Percentiles rank a stretch among this genome's conserved stretches.
phyloP scores from a whole-genome alignment of 2,113 vertebrate genomes.

The Oryzias woworae region DNA sequence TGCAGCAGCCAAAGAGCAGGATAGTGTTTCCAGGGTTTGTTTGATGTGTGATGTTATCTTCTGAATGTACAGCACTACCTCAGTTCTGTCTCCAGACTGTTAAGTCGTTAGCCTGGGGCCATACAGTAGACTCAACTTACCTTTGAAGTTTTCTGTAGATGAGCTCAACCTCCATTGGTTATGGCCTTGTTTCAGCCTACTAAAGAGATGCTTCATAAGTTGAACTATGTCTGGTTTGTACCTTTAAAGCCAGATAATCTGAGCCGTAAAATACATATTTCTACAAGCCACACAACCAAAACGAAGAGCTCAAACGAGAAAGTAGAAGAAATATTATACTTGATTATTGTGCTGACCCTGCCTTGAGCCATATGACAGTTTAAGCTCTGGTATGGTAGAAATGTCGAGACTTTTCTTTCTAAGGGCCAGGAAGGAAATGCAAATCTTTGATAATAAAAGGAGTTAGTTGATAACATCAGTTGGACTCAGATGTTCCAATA shows the following conservation, averaged over 20 bases:
- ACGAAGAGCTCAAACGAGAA: constrained; percentile 16
- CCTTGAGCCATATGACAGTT: constrained; percentile 11
- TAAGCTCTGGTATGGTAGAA: constrained; percentile 12
- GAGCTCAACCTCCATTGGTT: constrained; percentile 41
- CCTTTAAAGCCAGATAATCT: constrained; percentile 23
- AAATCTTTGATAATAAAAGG: too few species aligned
- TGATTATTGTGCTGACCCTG: constrained; percentile 4
- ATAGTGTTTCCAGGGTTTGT: constrained; percentile 56
- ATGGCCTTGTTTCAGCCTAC: constrained; percentile 30
- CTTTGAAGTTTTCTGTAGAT: constrained; percentile 60
- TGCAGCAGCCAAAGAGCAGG: constrained; percentile 24
- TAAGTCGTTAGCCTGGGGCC: constrained; percentile 48
- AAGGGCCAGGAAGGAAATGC: too few species aligned
- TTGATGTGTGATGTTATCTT: constrained; percentile 71
- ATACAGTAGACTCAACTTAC: constrained; percentile 33
- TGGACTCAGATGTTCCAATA: too few species aligned
- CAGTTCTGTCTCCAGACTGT: constrained; percentile 56
- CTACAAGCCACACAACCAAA: constrained; percentile 18
- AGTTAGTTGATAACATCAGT: too few species aligned
- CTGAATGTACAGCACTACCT: constrained; percentile 60
- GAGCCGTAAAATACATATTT: constrained; percentile 12
- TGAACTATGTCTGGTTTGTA: constrained; percentile 32
- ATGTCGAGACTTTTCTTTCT: not conserved
- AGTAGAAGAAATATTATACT: constrained; percentile 16
- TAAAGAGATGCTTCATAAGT: constrained; percentile 18